Base-by-base conservation (phyloP, 2,797 vertebrate genomes). In the Esox masquinongy region DNA sequence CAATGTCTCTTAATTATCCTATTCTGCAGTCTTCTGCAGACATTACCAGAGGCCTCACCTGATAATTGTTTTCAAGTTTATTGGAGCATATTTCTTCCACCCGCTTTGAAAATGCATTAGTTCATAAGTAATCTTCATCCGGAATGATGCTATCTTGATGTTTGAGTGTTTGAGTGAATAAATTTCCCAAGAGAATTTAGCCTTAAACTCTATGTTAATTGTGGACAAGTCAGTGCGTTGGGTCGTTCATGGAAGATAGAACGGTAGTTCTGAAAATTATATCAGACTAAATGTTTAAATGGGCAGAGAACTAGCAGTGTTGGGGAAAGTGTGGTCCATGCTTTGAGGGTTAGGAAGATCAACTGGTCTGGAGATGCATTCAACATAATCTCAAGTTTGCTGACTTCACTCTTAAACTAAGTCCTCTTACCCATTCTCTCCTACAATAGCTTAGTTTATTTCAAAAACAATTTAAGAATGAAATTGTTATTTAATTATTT, bases 191-290 rank as follows among this genome's bases (percentile, higher is more conserved):
- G 68, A 47, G 43, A 69, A 69, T 69, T 47, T 24, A 24, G 36
- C 17, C 36, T 69, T 49, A 22, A 69, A 47, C 22, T 69, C 68
- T 24, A 5, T 69, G 19, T 69, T 69, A 49, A 69, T 69, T 39
- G 66, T 17, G 66, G 31, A 16, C 9, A 22, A 14, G n/a, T 22
- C 7, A 47, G 68, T 39, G 15, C 17, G 43, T 4, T 7, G 68
- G 39, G n/a, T 69, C n/a, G n/a, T 36, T 47, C n/a, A 14, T 39
- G 36, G 68, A 17, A 0, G 11, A 43, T 19, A 69, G 26, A 8
- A 24, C 9, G 19, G 56, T 22, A 59, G 56, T 59, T 59, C 56
- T 9, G 22, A 24, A 9, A 59, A 59, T 59, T 22, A n/a, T 59
- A 8, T 59, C 56, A 59, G 15, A 24, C 19, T 22, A 9, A 22